Evolutionary conservation across 2,797 vertebrate species (phyloP).

Genomic region (Adrianichthys oophorus): DNA sequence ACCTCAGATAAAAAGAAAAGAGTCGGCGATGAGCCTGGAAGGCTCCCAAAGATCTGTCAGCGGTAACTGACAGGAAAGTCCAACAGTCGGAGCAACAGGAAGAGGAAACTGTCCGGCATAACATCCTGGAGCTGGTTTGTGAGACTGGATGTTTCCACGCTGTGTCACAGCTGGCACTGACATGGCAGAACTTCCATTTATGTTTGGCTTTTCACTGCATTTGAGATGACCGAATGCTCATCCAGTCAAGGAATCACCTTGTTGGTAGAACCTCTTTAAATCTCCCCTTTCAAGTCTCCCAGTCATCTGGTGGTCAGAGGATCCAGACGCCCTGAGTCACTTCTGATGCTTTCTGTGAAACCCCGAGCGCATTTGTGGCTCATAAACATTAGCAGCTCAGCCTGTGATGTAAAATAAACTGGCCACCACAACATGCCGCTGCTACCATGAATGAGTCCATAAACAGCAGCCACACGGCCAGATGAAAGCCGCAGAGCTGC

Average conservation of each 20-base stretch:
- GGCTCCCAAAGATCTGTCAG: conserved; percentile 63
- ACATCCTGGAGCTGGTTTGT: conserved; percentile 72
- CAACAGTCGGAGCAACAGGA: conserved; percentile 75
- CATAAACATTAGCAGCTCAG: conserved; percentile 67
- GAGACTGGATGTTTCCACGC: conserved; percentile 66
- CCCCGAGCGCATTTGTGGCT: conserved; percentile 58
- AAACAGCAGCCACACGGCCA: conserved; percentile 56
- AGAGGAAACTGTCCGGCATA: conserved; percentile 70
- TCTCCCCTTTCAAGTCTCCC: conserved; percentile 41
- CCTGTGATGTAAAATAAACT: conserved; percentile 70
- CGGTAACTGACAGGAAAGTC: conserved; percentile 69
- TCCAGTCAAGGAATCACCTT: conserved; percentile 7
- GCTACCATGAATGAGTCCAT: conserved; percentile 57
- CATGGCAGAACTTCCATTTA: conserved; percentile 12
- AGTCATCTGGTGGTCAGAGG: conserved; percentile 62
- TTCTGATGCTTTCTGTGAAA: conserved; percentile 64
- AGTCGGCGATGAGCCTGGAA: conserved; percentile 61
- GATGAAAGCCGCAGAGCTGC: conserved; percentile 55
- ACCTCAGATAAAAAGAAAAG: conserved; percentile 34
- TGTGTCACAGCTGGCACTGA: conserved; percentile 46
- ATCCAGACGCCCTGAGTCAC: conserved; percentile 71
- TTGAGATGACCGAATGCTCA: conserved; percentile 24
- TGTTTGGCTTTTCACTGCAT: conserved; percentile 24
- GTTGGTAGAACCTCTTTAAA: conserved; percentile 20
- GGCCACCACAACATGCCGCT: conserved; percentile 56